Evolutionary conservation across 1,140 invertebrate species (phyloP), one percentile per base, ranked within the genome.

Genomic region (Neodiprion pinetum): DNA sequence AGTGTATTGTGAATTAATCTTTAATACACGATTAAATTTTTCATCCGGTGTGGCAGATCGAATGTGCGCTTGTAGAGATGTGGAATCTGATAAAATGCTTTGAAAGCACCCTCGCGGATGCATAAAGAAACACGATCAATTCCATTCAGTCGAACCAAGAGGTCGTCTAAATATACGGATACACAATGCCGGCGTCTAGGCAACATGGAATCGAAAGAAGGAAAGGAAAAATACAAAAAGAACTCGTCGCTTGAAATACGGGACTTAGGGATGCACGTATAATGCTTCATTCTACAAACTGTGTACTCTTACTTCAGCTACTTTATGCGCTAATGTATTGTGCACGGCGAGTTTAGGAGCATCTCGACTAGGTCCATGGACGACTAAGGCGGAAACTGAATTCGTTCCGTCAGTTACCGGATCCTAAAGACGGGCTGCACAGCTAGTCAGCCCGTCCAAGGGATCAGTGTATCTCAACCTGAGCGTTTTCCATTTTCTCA

Each of bases 11-110:
- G 50, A 61, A 61, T 61, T 9, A 9, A 61, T 61, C 53, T 61
- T 61, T 61, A 61, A 61, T 40, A 61, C n/a, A 61, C 53, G n/a
- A 12, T 12, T 61, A 61, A 61, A 61, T 61, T 61, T 61, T 61
- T 61, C 53, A 61, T 61, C 53, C 53, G 53, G 11, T 61, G 53
- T 14, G n/a, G 53, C 53, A 40, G 28, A 40, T 40, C 28, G 53
- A 9, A 61, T 61, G 53, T 5, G 53, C 5, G 28, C 2, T 40
- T 40, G 28, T 17, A 61, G 53, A 61, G 53, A 61, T 61, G 53
- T 61, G 9, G 5, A 61, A 61, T 61, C 53, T 61, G 53, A 61
- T 61, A 61, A 61, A 61, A 61, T 61, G 53, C 28, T 61, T 61
- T 11, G 4, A 61, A 1, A 61, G 53, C 8, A 61, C 53, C 53